phyloP scores from a whole-genome alignment of 2,888 invertebrate genomes.

The Tortricodes alternella region DNA sequence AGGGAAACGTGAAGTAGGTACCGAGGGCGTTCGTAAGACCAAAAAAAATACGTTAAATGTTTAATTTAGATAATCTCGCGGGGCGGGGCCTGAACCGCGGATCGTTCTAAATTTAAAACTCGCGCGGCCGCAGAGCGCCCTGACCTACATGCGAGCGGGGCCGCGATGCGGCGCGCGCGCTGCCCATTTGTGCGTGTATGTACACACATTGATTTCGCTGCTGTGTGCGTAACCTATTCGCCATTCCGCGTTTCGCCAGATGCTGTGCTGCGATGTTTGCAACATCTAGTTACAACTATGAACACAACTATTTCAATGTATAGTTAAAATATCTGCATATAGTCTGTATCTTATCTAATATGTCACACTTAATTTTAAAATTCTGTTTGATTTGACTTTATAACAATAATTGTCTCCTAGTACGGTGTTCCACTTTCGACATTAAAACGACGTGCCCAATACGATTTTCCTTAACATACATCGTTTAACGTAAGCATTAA shows the following conservation, averaged over 20 bases:
- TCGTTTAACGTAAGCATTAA: conserved; percentile 58
- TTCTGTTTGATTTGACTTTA: no score
- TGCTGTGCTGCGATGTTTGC: conserved; percentile 74
- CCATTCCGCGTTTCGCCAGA: conserved; percentile 78
- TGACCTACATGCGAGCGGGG: conserved; percentile 82
- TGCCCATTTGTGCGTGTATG: conserved; percentile 58
- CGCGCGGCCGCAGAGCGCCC: conserved; percentile 80
- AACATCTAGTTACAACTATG: conserved; percentile 59
- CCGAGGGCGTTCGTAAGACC: conserved; percentile 35
- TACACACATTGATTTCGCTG: conserved; percentile 51
- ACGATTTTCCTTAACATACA: conserved; percentile 40
- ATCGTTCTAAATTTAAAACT: conserved; percentile 82
- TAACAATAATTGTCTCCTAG: no score
- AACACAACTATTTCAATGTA: conserved; percentile 6
- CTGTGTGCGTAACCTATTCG: conserved; percentile 72
- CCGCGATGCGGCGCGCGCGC: conserved; percentile 81
- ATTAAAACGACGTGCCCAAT: no score
- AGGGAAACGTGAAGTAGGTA: not conserved
- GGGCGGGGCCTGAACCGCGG: conserved; percentile 78
- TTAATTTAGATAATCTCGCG: conserved; percentile 67
- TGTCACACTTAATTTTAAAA: no score
- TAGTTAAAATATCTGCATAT: no score
- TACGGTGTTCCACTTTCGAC: no score
- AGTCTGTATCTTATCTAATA: no score
- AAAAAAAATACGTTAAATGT: conserved; percentile 61